Evolutionary conservation across 2,113 vertebrate species (phyloP).

Genomic region (Silurus meridionalis): DNA sequence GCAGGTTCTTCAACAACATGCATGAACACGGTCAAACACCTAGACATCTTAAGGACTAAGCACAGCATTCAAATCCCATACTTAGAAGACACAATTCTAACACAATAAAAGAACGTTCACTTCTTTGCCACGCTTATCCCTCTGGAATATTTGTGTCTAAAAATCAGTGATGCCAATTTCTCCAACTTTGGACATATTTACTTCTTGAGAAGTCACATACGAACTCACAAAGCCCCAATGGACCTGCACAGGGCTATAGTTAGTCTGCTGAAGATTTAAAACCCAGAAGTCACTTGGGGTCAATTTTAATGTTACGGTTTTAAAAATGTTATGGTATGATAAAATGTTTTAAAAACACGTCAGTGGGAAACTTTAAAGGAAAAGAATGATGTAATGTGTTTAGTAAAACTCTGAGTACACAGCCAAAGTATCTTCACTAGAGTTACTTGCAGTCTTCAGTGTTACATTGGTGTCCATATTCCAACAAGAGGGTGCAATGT

Average conservation of each 20-base stretch:
- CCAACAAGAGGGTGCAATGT: not conserved
- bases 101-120: not conserved
- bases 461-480: not conserved
- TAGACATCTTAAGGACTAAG: not conserved
- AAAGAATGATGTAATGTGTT: not conserved
- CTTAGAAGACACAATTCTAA: not conserved
- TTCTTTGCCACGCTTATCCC: not conserved
- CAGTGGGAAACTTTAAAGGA: not conserved
- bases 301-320: not conserved
- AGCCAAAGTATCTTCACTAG: not conserved
- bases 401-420: not conserved
- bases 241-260: constrained; percentile 12
- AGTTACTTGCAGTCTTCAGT: not conserved
- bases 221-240: not conserved
- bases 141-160: not conserved
- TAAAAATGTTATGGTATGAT: not conserved
- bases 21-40: not conserved
- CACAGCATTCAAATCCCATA: not conserved
- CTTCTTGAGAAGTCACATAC: not conserved
- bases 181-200: constrained; percentile 27
- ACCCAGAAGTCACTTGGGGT: not conserved
- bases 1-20: not conserved
- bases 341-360: not conserved
- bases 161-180: not conserved
- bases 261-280: not conserved